Evolutionary conservation across 2,797 vertebrate genomes (phyloP).

Genomic region (Zenarchopterus dispar): DNA sequence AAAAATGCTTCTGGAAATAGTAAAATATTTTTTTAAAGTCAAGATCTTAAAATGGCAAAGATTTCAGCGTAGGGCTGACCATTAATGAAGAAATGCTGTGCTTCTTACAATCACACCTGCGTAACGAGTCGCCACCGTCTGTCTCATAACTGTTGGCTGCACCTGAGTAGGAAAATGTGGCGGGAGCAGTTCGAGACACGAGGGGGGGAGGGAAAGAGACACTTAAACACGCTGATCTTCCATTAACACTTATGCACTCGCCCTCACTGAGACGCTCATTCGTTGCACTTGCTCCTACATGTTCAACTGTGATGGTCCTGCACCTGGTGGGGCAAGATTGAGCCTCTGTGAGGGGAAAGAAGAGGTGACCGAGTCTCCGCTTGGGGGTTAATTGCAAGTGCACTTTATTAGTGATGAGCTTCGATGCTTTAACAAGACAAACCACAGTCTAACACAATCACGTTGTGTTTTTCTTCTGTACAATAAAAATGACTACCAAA

Average conservation of each 20-base stretch:
- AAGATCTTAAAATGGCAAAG: constrained; percentile 50
- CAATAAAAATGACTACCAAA: constrained; percentile 75
- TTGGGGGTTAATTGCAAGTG: constrained; percentile 77
- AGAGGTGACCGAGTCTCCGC: constrained; percentile 23
- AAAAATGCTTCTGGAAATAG: constrained; percentile 62
- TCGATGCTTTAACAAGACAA: constrained; percentile 72
- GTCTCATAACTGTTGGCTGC: not conserved
- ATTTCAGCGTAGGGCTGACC: constrained; percentile 31
- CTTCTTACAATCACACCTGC: constrained; percentile 62
- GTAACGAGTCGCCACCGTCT: constrained; percentile 21
- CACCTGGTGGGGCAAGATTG: constrained; percentile 29
- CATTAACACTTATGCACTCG: constrained; percentile 74
- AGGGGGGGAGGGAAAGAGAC: constrained; percentile 21
- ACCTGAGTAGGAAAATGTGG: constrained; percentile 7
- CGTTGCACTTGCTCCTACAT: not conserved
- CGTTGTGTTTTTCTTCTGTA: constrained; percentile 69
- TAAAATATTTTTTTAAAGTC: constrained; percentile 80
- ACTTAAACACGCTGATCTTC: constrained; percentile 59
- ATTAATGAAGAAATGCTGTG: constrained; percentile 46
- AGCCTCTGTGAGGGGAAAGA: constrained; percentile 25
- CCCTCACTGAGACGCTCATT: constrained; percentile 47
- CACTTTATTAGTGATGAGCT: constrained; percentile 82
- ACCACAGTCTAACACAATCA: constrained; percentile 65
- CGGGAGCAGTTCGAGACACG: constrained; percentile 21
- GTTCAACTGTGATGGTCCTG: constrained; percentile 47